Evolutionary conservation across 2,113 vertebrate genomes (phyloP).

Genomic region (Takifugu bimaculatus): DNA sequence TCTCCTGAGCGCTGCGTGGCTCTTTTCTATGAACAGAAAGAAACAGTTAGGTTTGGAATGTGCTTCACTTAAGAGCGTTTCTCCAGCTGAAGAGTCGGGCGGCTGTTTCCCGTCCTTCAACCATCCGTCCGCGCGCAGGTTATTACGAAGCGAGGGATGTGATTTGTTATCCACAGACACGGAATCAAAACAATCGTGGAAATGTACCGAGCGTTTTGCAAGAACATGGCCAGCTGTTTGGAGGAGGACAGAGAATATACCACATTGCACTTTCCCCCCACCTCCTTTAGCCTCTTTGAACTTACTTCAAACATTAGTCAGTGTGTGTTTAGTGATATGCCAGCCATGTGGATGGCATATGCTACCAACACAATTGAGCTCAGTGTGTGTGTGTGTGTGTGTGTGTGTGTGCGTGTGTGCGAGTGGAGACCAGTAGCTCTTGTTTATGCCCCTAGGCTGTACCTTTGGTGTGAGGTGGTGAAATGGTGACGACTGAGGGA

Average conservation of each 20-base stretch:
- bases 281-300: constrained; percentile 69
- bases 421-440: constrained; percentile 72
- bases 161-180: constrained; percentile 36
- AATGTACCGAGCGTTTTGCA: constrained; percentile 37
- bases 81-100: constrained; percentile 47
- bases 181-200: constrained; percentile 47
- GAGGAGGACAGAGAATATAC: constrained; percentile 48
- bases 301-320: constrained; percentile 75
- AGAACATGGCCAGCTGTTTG: constrained; percentile 54
- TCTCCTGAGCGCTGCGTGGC: constrained; percentile 36
- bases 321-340: constrained; percentile 79
- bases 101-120: constrained; percentile 47
- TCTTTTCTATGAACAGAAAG: constrained; percentile 43
- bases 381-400: constrained; percentile 58
- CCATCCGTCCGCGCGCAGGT: constrained; percentile 40
- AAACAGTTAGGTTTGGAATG: constrained; percentile 51
- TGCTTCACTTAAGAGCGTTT: constrained; percentile 48
- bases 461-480: constrained; percentile 76
- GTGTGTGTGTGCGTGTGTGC: constrained; percentile 45
- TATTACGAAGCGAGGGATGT: constrained; percentile 36
- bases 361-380: constrained; percentile 69
- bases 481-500: constrained; percentile 58
- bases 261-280: constrained; percentile 63
- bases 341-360: constrained; percentile 89
- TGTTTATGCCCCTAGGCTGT: constrained; percentile 75